Base-by-base conservation (phyloP, 2,797 vertebrate species). In the Danio aesculapii region DNA sequence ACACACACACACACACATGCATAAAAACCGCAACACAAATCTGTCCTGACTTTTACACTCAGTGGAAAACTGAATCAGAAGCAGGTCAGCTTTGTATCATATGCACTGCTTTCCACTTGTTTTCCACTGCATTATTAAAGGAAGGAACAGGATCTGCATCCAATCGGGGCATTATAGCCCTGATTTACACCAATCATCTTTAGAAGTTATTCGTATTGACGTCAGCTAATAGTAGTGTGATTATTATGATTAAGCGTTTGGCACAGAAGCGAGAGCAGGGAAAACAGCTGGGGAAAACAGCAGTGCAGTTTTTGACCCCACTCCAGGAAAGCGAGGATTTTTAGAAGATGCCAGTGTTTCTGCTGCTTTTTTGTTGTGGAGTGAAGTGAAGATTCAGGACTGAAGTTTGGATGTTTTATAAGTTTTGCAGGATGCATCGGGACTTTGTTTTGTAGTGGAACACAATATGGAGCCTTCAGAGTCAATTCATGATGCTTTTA, bases 141-240 rank as follows among this genome's bases (percentile, higher is more conserved):
- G 76, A 63, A 70, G 43, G 52, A 90, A 82, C 68, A 78, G 80
- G 88, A 89, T 87, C 88, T 86, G 76, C 66, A 84, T 88, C 86
- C 88, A 85, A 88, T 87, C 82, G 91, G 86, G 80, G 88, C 90
- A 89, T 90, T 81, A 82, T 17, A 57, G 70, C 64, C 87, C 86
- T 84, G 90, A 91, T 87, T 91, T 90, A 86, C 83, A 85, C 81
- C 86, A 88, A 88, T 87, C 86, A 75, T 79, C 77, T 88, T 88
- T 88, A 81, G 87, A 81, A 71, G 85, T 85, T 88, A 85, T 88
- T 91, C 85, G 86, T 85, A 88, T 87, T 91, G 90, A 92, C 88
- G 89, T 93, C 91, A 90, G 85, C 84, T 78, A 19, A 89, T 86
- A 88, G 90, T 91, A 87, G 86, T 88, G 88, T 86, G 91, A 86